phyloP scores from a whole-genome alignment of 2,797 vertebrate genomes.

The Pipistrellus pipistrellus region DNA sequence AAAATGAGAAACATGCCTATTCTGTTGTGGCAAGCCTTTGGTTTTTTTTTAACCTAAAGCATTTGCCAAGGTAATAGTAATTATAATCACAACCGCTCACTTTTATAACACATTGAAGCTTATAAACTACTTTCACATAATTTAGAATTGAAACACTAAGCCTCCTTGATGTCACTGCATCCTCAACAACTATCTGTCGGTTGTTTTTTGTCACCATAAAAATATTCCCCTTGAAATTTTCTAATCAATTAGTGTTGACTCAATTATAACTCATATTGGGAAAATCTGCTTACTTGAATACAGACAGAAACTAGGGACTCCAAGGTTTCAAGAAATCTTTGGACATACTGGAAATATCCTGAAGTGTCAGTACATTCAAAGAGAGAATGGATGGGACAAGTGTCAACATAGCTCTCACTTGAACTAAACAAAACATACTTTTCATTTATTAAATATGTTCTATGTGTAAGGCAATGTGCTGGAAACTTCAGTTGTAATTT shows the following conservation, averaged over 20 bases:
- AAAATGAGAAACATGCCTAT: neutral
- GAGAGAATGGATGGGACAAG: neutral
- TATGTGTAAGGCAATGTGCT: neutral
- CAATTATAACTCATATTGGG: too few relatives aligned
- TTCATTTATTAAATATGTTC: neutral
- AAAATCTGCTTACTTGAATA: neutral
- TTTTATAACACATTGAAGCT: neutral
- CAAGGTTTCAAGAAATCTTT: constrained; percentile 8
- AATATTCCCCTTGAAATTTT: neutral
- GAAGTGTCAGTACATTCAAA: neutral
- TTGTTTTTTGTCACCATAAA: neutral
- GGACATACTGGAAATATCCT: neutral
- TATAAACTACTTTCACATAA: constrained; percentile 10
- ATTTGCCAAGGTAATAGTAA: neutral
- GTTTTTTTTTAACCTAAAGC: neutral
- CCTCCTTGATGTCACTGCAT: neutral
- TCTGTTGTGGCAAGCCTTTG: neutral
- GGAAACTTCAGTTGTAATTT: neutral
- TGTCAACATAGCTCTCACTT: neutral
- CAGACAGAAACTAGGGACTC: neutral
- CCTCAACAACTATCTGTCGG: neutral
- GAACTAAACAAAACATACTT: constrained; percentile 22
- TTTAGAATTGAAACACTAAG: neutral
- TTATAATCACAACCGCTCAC: neutral
- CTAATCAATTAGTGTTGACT: neutral